Base-by-base conservation (phyloP, 2,797 vertebrate genomes). In the Champsocephalus gunnari region DNA sequence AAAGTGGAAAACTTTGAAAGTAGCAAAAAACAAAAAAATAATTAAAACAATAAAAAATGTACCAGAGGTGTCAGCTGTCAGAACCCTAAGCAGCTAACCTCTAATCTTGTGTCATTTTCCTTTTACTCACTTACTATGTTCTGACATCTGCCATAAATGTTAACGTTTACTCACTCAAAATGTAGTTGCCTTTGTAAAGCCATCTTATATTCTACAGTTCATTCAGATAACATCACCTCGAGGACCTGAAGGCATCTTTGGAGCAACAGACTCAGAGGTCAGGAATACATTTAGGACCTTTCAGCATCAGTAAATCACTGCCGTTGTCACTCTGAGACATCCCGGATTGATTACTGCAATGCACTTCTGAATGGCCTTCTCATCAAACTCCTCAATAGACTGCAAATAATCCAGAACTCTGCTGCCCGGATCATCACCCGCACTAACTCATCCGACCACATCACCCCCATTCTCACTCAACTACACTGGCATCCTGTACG, bases 231-330 rank as follows among this genome's bases (percentile, higher is more conserved):
- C 65, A 78, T 85, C 80, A 77, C 54, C 58, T 70, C 47, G 56
- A 72, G 16, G 63, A 60, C 53, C 61, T 63, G 41, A 71, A 75
- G 81, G 69, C 55, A 75, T 44, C 56, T 51, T 16, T 13, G 10
- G 38, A 45, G 34, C 21, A 38, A 47, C 49, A 44, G 45, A 75
- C n/a, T 48, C 49, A 59, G 43, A 63, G 54, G 68, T 80, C 81
- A 79, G 3, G 0, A 47, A 61, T 43, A 73, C 50, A 69, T 69
- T 79, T 19, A 66, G 59, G 68, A 81, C 56, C 75, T 61, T 56
- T 73, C n/a, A 70, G 50, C 45, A 2, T 68, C 44, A 65, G 17
- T 84, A 86, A 77, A 84, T 87, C 83, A 81, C 43, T 54, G 59
- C 32, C 19, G 1, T 3, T 14, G 81, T 67, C 74, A 55, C 28